These are phyloP conservation scores for Aethes cnicana DNA, from an alignment of 2,888 invertebrate species.

Conservation along the genomic window DNA sequence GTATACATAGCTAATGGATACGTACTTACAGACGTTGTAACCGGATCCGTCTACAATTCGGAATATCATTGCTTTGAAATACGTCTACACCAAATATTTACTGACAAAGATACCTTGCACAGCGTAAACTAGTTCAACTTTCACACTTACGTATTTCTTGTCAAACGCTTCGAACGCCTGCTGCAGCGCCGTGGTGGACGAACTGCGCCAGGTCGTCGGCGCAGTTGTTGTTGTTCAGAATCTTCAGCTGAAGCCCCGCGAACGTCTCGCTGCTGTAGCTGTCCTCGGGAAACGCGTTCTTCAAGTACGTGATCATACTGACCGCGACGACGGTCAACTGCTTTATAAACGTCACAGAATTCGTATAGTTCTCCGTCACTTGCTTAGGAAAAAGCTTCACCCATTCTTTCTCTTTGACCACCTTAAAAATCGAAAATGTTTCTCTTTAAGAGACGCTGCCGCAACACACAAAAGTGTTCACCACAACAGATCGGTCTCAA, in stretches of 20 bases:
- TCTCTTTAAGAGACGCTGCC: no score
- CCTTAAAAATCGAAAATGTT: constrained; percentile 42
- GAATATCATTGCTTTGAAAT: no score
- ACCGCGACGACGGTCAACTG: constrained; percentile 63
- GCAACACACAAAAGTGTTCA: no score
- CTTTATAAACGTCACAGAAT: constrained; percentile 68
- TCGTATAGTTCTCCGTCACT: constrained; percentile 61
- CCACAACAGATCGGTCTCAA: no score
- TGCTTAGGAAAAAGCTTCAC: constrained; percentile 57
- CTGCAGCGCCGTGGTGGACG: constrained; percentile 53
- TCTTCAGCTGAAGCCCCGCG: constrained; percentile 51
- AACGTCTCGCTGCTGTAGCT: constrained; percentile 54
- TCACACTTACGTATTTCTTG: constrained; percentile 65
- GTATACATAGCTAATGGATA: no score
- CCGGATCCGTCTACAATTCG: no score
- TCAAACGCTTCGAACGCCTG: constrained; percentile 72
- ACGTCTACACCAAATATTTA: no score
- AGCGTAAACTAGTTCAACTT: no score
- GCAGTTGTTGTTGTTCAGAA: constrained; percentile 58
- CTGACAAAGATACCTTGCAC: no score
- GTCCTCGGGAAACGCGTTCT: constrained; percentile 58
- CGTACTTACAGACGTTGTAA: no score
- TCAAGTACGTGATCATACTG: constrained; percentile 62
- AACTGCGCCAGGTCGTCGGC: constrained; percentile 62
- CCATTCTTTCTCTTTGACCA: constrained; percentile 53